Evolutionary conservation across 2,113 vertebrate genomes (phyloP).

Genomic region (Panthera tigris): DNA sequence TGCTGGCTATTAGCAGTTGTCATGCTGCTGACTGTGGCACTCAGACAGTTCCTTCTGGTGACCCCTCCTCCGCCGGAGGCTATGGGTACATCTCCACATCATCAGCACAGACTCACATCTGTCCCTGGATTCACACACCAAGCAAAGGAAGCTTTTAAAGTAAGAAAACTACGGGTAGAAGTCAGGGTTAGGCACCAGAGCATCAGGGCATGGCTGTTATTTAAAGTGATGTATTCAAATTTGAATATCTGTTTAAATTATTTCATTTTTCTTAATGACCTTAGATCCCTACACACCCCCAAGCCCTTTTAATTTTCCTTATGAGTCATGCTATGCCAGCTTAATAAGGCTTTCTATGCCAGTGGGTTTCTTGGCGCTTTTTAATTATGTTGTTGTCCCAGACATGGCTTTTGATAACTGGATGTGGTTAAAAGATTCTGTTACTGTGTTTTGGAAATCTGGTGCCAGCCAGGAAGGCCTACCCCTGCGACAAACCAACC

Average conservation of each 20-base stretch:
- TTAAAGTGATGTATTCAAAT: background rate
- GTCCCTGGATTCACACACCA: background rate
- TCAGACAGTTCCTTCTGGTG: background rate
- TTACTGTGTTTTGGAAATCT: background rate
- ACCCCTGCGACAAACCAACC: background rate
- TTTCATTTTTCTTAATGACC: background rate
- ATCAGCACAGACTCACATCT: background rate
- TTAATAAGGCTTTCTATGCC: background rate
- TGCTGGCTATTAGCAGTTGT: background rate
- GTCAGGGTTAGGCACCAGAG: background rate
- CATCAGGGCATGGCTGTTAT: background rate
- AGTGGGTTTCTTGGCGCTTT: conserved; percentile 32
- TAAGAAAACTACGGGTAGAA: background rate
- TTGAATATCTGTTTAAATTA: background rate
- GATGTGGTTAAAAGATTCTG: background rate
- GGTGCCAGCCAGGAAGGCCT: background rate
- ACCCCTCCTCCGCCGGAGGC: accelerated
- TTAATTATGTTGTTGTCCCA: conserved; percentile 50
- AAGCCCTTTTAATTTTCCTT: conserved; percentile 30
- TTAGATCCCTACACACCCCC: background rate
- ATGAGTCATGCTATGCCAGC: background rate
- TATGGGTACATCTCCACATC: background rate
- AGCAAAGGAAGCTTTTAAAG: background rate
- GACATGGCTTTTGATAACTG: conserved; percentile 3
- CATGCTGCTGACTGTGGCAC: background rate